Evolutionary conservation across 2,113 vertebrate genomes (phyloP).

Genomic region (Butastur rufipennis): DNA sequence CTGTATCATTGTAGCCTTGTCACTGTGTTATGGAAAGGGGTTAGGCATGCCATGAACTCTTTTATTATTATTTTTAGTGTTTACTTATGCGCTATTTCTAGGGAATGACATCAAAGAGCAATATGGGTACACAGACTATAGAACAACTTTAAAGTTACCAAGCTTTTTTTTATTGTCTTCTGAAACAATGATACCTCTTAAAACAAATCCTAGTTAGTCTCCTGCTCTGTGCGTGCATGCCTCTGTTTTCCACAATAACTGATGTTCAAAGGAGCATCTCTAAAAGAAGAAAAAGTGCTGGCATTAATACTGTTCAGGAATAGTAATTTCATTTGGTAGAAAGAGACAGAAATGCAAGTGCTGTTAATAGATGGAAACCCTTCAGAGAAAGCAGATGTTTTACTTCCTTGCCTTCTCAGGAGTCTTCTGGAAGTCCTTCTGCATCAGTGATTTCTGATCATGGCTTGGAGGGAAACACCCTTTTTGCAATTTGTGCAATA

Average conservation of each 20-base stretch:
- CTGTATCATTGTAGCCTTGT: not conserved
- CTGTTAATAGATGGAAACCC: not conserved
- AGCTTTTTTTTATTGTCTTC: not conserved
- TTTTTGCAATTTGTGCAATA: not conserved
- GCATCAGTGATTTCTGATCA: not conserved
- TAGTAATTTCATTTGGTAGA: not conserved
- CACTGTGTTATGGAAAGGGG: not conserved
- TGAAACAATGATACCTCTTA: not conserved
- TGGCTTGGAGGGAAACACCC: constrained; percentile 7
- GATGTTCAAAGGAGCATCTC: not conserved
- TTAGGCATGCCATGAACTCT: not conserved
- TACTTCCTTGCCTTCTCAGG: not conserved
- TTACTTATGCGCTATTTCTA: not conserved
- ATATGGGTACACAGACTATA: not conserved
- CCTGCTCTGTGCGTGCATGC: not conserved
- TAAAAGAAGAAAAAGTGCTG: not conserved
- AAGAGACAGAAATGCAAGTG: not conserved
- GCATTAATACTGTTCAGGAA: not conserved
- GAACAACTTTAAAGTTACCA: not conserved
- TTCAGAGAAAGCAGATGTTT: not conserved
- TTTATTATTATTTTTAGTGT: not conserved
- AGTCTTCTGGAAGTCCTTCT: not conserved
- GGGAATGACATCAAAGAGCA: not conserved
- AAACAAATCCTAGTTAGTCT: not conserved
- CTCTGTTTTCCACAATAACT: not conserved